Evolutionary conservation across 2,113 vertebrate species (phyloP).

Genomic region (Indicator indicator): DNA sequence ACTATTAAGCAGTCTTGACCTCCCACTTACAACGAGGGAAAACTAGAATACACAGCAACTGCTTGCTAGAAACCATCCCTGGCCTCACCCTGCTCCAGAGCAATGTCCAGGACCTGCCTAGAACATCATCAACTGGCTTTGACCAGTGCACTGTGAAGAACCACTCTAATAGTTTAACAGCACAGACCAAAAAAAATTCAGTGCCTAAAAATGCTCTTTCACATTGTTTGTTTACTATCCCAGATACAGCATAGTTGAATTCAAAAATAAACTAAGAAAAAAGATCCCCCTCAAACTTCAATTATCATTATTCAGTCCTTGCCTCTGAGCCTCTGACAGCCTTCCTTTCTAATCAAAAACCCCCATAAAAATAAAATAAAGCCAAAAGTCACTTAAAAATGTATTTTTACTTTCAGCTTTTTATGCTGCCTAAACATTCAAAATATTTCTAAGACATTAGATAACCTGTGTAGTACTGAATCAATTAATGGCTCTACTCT

Average conservation of each 20-base stretch:
- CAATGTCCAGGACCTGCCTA: fast-evolving
- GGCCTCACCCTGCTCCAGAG: neutral
- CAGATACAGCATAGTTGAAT: neutral
- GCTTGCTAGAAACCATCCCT: neutral
- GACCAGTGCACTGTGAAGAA: neutral
- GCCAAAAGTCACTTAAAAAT: neutral
- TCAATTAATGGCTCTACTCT: neutral
- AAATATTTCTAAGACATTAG: neutral
- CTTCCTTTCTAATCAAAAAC: neutral
- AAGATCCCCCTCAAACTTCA: neutral
- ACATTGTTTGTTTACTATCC: neutral
- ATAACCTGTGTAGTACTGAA: neutral
- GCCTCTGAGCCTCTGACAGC: neutral
- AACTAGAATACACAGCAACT: neutral
- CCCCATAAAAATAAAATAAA: neutral
- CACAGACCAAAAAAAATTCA: neutral
- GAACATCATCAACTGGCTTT: neutral
- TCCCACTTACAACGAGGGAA: neutral
- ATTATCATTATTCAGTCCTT: neutral
- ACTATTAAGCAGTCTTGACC: neutral
- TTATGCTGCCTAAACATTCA: neutral
- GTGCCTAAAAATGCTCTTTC: neutral
- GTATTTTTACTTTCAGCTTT: neutral
- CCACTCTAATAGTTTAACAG: neutral
- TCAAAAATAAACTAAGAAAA: neutral